phyloP scores from a whole-genome alignment of 1,140 invertebrate genomes.

The Paramacrobiotus metropolitanus region DNA sequence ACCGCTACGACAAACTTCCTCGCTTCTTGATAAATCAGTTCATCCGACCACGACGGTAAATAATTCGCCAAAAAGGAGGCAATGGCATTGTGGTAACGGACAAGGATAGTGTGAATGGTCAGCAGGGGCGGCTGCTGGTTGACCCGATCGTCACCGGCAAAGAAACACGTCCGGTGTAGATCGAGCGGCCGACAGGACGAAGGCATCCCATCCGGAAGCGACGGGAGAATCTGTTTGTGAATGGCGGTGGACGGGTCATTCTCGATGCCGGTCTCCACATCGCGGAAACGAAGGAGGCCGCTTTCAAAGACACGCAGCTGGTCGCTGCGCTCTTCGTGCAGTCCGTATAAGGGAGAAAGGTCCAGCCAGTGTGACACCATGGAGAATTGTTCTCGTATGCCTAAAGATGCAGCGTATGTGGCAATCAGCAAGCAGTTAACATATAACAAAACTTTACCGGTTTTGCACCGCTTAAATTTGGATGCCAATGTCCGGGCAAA shows the following conservation, averaged over 20 bases:
- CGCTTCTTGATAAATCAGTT: constrained; percentile 7
- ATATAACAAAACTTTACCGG: not conserved
- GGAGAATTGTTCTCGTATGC: constrained; percentile 36
- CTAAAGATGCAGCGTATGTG: constrained; percentile 18
- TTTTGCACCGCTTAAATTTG: not conserved
- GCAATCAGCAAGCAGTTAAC: not conserved
- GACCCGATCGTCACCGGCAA: constrained; percentile 27
- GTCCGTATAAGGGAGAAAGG: constrained; percentile 11
- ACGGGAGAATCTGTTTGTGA: not conserved
- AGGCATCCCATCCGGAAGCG: not conserved
- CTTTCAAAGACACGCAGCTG: not conserved
- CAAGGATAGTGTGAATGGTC: constrained; percentile 25
- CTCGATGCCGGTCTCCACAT: not conserved
- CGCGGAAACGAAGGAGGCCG: not conserved
- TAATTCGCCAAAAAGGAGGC: constrained; percentile 11
- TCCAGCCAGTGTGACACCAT: constrained; percentile 20
- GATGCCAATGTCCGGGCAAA: constrained; percentile 20
- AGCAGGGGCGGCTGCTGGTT: constrained; percentile 27
- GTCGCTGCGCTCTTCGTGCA: constrained; percentile 9
- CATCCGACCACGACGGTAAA: constrained; percentile 9
- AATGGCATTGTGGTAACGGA: constrained; percentile 27
- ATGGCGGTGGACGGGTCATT: not conserved
- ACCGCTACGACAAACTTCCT: constrained; percentile 33
- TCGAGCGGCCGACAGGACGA: not conserved
- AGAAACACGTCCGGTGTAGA: constrained; percentile 13